These are phyloP conservation scores for Stenopsyche tienmushanensis DNA, from an alignment of 1,140 invertebrate genomes.

Conservation along the genomic window DNA sequence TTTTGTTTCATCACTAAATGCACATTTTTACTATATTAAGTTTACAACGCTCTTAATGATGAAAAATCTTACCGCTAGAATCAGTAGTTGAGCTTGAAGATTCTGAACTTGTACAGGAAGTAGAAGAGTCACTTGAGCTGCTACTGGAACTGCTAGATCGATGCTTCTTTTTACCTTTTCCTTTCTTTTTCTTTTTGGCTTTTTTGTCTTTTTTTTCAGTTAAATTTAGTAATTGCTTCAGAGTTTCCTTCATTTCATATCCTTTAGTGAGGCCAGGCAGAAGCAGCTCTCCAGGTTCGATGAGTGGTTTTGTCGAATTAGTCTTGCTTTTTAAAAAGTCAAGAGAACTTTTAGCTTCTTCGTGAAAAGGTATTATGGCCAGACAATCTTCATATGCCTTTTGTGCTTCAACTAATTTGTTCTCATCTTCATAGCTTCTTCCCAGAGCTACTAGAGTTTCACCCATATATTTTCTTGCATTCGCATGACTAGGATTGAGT, in stretches of 20 bases:
- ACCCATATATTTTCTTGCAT: conserved; percentile 91
- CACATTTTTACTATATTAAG: too few species aligned
- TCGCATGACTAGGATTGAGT: conserved; percentile 86
- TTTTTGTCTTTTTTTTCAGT: conserved; percentile 67
- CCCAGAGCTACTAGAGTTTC: conserved; percentile 87
- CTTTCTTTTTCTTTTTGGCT: conserved; percentile 72
- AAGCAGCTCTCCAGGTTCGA: conserved; percentile 60
- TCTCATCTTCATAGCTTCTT: conserved; percentile 81
- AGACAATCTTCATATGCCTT: conserved; percentile 82
- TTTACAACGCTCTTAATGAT: too few species aligned
- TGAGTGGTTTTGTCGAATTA: conserved; percentile 56
- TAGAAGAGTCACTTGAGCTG: conserved; percentile 63
- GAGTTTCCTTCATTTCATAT: conserved; percentile 61
- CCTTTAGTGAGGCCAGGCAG: conserved; percentile 58
- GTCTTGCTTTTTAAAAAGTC: conserved; percentile 73
- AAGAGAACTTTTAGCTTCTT: conserved; percentile 79
- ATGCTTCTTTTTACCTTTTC: conserved; percentile 67
- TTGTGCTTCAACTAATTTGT: conserved; percentile 80
- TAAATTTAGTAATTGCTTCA: conserved; percentile 62
- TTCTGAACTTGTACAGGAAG: conserved; percentile 64
- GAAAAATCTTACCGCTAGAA: conserved; percentile 49
- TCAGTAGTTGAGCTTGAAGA: conserved; percentile 55
- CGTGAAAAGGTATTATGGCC: conserved; percentile 76
- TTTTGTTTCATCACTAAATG: too few species aligned
- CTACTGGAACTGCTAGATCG: conserved; percentile 67